Evolutionary conservation across 2,888 invertebrate species (phyloP), one percentile per base, ranked within the genome.

Genomic region (Rhingia rostrata): DNA sequence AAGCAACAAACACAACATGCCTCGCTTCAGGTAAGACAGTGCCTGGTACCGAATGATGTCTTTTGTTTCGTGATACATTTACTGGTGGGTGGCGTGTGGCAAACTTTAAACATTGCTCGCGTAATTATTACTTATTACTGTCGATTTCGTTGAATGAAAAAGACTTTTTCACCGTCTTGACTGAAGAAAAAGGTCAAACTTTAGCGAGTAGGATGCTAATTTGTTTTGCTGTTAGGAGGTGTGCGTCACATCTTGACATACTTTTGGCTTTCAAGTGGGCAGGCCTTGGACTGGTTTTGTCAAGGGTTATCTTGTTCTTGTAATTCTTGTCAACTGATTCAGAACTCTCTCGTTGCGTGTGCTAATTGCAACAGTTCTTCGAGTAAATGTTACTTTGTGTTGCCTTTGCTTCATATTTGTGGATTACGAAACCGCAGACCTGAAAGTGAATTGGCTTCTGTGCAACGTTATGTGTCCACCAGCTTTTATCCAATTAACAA

Each of bases 191-290:
- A 83, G 83, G 83, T 69, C 64, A 74, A 30, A 43, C 74, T 39
- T 53, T 51, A 54, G 22, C 51, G 73, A 64, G 84, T 84, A 80
- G 84, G 84, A 75, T 84, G 84, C 58, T 70, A 75, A 70, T 64
- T 79, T 60, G 56, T 41, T 7, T 4, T 41, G 7, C 10, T 41
- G 30, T 30, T 74, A 69, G 22, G 22, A 22, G 73, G 61, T 63
- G 58, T 63, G 70, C 64, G 54, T 54, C 69, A 69, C 56, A 51
- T 51, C 60, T 51, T 60, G 60, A 73, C 78, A 53, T 60, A 58
- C 47, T 63, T 56, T 66, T 35, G 2, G 49, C 1, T 12, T 37
- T n/a, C 10, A 43, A 58, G 33, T 30, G 43, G 56, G 69, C 83
- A 49, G 56, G 69, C 83, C 79, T 84, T 84, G 79, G 60, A 69